Evolutionary conservation across 2,113 vertebrate species (phyloP).

Genomic region (Boulengeromyrus knoepffleri): DNA sequence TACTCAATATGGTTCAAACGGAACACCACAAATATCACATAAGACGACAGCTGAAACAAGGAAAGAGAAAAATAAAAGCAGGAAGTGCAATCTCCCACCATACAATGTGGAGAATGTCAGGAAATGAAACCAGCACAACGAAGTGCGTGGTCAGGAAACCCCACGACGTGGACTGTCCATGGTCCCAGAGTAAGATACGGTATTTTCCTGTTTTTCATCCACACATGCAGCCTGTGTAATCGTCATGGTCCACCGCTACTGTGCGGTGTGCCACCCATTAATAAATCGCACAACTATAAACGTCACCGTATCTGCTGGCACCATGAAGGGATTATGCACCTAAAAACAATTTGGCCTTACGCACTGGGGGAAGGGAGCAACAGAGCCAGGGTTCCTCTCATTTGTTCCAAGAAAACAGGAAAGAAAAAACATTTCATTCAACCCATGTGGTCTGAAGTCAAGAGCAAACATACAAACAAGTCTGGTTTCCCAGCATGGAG

Average conservation of each 20-base stretch:
- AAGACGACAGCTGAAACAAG: slow-evolving; percentile 41
- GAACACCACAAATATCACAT: slow-evolving; percentile 42
- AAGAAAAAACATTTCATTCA: background rate
- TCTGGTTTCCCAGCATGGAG: background rate
- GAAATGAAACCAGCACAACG: slow-evolving; percentile 22
- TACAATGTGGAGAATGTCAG: slow-evolving; percentile 18
- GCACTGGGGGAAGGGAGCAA: background rate
- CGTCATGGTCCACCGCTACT: background rate
- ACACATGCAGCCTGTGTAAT: background rate
- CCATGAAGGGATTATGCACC: background rate
- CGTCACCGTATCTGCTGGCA: background rate
- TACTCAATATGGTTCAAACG: slow-evolving; percentile 55
- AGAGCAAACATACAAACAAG: background rate
- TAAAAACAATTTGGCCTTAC: background rate
- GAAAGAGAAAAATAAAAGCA: slow-evolving; percentile 33
- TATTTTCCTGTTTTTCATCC: slow-evolving; percentile 3
- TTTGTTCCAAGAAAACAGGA: background rate
- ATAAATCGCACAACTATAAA: background rate
- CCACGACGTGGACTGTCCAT: background rate
- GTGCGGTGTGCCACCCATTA: background rate
- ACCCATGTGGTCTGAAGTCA: background rate
- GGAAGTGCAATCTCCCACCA: slow-evolving; percentile 30
- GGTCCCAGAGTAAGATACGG: background rate
- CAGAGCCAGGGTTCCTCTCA: background rate
- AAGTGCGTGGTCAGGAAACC: background rate